Conservation (phyloP, 2,113 vertebrate species). For the Myotis davidii region DNA sequence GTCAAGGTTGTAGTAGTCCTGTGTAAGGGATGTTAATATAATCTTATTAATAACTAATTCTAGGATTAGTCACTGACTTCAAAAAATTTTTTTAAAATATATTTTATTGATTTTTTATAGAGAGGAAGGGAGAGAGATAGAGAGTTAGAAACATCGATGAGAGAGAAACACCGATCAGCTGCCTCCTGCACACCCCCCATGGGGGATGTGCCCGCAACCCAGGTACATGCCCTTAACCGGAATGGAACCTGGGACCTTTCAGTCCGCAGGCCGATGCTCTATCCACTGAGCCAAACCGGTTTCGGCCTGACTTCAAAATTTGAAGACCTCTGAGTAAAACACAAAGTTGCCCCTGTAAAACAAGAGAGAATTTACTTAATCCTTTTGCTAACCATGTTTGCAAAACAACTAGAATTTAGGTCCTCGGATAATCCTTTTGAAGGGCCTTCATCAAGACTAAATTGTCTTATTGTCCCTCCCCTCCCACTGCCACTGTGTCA, state of each 20-base stretch:
- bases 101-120: no score
- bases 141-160: no score
- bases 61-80: constrained; percentile 17
- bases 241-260: no score
- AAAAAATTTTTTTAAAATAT: no score
- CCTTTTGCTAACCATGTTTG: neutral
- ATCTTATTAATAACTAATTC: neutral
- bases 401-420: neutral
- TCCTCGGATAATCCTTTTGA: neutral
- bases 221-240: no score
- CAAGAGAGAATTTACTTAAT: neutral
- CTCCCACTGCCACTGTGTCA: neutral
- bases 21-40: constrained; percentile 9
- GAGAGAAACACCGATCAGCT: no score
- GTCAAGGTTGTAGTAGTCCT: neutral
- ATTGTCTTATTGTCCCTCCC: neutral
- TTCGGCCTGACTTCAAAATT: constrained; percentile 28
- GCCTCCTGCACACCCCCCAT: no score
- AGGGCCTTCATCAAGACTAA: neutral
- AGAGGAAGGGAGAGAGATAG: no score
- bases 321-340: constrained; percentile 13
- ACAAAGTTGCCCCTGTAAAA: neutral
- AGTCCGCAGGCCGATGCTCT: no score
- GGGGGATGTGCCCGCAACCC: no score
- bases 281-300: no score